Percentiles rank a stretch among this genome's conserved stretches.
phyloP scores from a whole-genome alignment of 2,888 invertebrate genomes.

The Pemphredon lugubris region DNA sequence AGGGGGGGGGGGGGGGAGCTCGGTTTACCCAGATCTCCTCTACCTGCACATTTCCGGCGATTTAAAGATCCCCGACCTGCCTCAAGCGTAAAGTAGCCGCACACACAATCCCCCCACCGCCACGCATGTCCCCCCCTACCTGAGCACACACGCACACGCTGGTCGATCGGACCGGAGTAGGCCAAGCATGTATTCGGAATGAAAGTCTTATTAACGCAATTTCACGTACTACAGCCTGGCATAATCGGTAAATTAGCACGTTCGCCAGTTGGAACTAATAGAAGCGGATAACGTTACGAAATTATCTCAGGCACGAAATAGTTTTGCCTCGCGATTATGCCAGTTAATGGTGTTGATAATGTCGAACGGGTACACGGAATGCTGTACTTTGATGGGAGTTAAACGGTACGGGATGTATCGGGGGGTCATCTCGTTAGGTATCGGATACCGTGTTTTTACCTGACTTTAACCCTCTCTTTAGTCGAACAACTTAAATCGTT shows the following conservation, averaged over 20 bases:
- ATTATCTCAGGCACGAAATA: conserved; percentile 19
- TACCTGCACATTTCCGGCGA: conserved; percentile 57
- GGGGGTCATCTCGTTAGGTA: no score
- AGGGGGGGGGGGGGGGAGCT: conserved; percentile 6
- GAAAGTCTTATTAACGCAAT: conserved; percentile 50
- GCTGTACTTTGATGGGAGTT: no score
- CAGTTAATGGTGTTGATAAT: background rate
- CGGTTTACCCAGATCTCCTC: conserved; percentile 43
- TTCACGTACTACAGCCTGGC: conserved; percentile 23
- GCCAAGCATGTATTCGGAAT: conserved; percentile 25
- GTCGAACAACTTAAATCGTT: no score
- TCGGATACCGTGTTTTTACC: no score
- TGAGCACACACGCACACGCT: background rate
- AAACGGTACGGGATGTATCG: no score
- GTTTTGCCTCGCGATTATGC: conserved; percentile 1
- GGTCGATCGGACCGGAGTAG: conserved; percentile 24
- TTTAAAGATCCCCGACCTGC: conserved; percentile 54
- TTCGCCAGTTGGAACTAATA: conserved; percentile 24
- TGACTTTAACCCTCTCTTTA: no score
- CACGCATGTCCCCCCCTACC: background rate
- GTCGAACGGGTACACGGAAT: no score
- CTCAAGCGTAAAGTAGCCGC: conserved; percentile 45
- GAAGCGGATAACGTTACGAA: conserved; percentile 26
- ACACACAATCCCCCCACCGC: conserved; percentile 8
- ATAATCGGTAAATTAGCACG: conserved; percentile 44